Conservation (phyloP, 2,797 vertebrate species). For the Alfaro cultratus region DNA sequence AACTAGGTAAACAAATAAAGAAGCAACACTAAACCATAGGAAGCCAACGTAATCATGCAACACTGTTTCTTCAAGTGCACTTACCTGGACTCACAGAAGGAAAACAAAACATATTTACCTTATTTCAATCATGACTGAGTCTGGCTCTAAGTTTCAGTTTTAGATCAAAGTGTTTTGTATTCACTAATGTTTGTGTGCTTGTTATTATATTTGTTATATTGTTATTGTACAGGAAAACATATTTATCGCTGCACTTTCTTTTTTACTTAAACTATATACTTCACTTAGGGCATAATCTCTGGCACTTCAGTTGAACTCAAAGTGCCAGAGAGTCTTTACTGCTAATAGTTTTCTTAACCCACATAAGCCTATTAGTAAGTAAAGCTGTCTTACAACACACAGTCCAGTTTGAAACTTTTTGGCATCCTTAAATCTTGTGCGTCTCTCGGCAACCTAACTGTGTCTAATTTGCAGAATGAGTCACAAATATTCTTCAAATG, state of each 20-base stretch:
- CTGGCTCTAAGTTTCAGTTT: background rate
- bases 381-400: slow-evolving; percentile 13
- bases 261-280: background rate
- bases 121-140: background rate
- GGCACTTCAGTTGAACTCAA: background rate
- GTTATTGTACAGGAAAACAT: background rate
- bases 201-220: background rate
- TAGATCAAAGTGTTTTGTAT: background rate
- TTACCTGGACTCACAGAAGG: background rate
- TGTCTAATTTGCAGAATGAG: background rate
- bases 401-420: slow-evolving; percentile 13
- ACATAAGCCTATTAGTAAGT: slow-evolving; percentile 27
- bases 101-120: background rate
- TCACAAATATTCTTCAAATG: background rate
- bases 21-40: background rate
- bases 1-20: background rate
- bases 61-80: background rate
- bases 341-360: slow-evolving; percentile 50
- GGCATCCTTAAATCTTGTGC: background rate
- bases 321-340: slow-evolving; percentile 39
- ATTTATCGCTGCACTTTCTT: background rate
- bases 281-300: background rate
- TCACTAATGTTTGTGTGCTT: background rate
- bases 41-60: background rate
- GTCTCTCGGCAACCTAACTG: background rate